These are phyloP conservation scores for Helicoverpa zea DNA, from an alignment of 1,140 invertebrate genomes.

Conservation along the genomic window DNA sequence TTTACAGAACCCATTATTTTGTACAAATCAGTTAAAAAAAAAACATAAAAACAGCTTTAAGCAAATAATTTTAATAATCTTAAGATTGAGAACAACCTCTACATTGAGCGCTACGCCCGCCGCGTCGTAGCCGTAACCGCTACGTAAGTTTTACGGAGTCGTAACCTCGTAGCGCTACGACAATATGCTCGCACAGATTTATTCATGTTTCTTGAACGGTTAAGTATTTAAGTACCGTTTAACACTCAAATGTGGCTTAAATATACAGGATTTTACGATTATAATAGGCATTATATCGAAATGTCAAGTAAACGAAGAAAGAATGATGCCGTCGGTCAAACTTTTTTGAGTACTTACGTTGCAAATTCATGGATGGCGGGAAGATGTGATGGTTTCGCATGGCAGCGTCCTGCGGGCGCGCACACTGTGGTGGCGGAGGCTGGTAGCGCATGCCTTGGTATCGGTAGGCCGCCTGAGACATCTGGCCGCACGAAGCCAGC, in stretches of 20 bases:
- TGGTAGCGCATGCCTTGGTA: slow-evolving; percentile 88
- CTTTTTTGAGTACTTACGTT: slow-evolving; percentile 78
- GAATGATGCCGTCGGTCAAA: slow-evolving; percentile 16
- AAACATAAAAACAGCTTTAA: neutral
- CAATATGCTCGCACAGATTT: neutral
- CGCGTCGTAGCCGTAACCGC: slow-evolving; percentile 17
- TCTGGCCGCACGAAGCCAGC: slow-evolving; percentile 94
- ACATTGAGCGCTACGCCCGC: slow-evolving; percentile 31
- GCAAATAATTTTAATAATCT: neutral
- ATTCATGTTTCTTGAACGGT: neutral
- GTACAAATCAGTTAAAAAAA: neutral
- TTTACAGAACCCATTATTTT: neutral
- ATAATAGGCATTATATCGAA: no score
- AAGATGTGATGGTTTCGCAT: slow-evolving; percentile 85
- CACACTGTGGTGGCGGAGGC: slow-evolving; percentile 83
- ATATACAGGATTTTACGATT: no score
- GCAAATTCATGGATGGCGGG: slow-evolving; percentile 85
- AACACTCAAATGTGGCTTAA: no score
- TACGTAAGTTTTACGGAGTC: slow-evolving; percentile 34
- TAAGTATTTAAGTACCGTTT: no score
- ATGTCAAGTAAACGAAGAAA: neutral
- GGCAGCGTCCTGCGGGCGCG: slow-evolving; percentile 80
- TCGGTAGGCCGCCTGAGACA: slow-evolving; percentile 92
- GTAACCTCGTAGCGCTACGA: slow-evolving; percentile 18
- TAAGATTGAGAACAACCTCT: slow-evolving; percentile 7